Conservation (phyloP, 2,888 invertebrate genomes). For the Drosophila paramelanica region DNA sequence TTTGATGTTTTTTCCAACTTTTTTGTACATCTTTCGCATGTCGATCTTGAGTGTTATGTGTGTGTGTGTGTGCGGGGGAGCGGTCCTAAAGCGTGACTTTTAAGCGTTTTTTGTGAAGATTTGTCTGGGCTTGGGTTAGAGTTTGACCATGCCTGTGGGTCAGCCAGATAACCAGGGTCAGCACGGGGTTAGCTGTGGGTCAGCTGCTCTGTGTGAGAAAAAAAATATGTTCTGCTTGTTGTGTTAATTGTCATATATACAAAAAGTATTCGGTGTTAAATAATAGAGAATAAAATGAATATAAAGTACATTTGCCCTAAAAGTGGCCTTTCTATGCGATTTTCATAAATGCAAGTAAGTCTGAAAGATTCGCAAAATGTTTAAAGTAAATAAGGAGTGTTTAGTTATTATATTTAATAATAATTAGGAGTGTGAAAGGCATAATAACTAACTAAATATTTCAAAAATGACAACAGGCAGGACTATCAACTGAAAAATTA, state of each 20-base stretch:
- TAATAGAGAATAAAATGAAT: no score
- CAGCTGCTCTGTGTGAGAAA: constrained; percentile 11
- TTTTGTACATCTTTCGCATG: constrained; percentile 29
- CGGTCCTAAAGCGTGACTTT: constrained; percentile 54
- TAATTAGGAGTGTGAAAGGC: background rate
- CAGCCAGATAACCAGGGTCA: constrained; percentile 32
- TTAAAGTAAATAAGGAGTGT: no score
- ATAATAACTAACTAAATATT: no score
- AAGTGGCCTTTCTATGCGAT: background rate
- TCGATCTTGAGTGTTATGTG: constrained; percentile 38
- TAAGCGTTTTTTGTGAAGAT: constrained; percentile 11
- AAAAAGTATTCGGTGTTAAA: background rate
- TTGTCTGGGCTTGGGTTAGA: constrained; percentile 13
- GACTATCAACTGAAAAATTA: background rate
- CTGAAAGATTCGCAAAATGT: background rate
- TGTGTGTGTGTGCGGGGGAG: constrained; percentile 35
- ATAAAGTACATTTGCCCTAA: no score
- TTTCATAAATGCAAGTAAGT: background rate
- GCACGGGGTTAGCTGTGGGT: constrained; percentile 30
- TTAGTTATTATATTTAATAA: no score
- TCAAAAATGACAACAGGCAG: background rate
- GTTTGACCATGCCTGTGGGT: constrained; percentile 32
- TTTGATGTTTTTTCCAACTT: background rate
- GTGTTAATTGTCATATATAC: constrained; percentile 1
- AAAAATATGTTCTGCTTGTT: constrained; percentile 4